Conservation (phyloP, 2,113 vertebrate species). For the Actinemys pallida region DNA sequence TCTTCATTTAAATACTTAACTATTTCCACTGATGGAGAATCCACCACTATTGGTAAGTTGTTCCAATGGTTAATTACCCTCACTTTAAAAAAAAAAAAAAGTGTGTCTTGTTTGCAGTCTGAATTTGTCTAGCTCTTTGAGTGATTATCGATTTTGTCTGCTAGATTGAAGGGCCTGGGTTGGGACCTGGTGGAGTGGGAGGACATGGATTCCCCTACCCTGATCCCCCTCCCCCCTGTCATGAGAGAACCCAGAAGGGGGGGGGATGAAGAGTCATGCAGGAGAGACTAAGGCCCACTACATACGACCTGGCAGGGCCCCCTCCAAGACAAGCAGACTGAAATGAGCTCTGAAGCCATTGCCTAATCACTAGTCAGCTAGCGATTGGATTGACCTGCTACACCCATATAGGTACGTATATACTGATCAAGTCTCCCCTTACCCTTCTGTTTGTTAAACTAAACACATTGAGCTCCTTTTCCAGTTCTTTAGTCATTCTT, state of each 20-base stretch:
- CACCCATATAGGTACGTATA: neutral
- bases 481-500: no score
- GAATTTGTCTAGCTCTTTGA: neutral
- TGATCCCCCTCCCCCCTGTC: neutral
- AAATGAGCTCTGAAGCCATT: neutral
- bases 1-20: neutral
- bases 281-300: neutral
- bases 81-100: neutral
- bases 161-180: neutral
- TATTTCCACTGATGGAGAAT: neutral
- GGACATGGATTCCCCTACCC: neutral
- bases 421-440: neutral
- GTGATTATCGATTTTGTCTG: neutral
- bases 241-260: neutral
- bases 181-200: neutral
- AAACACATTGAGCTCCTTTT: no score
- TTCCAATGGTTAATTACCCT: neutral
- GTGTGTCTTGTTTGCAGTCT: neutral
- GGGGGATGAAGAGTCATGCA: neutral
- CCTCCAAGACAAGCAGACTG: neutral
- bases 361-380: neutral
- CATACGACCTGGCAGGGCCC: neutral
- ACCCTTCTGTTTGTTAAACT: no score
- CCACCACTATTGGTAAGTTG: neutral
- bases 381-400: neutral